Percentiles rank a stretch among this genome's conserved stretches.
These are phyloP conservation scores for Cryptotis parvus DNA, from an alignment of 2,113 vertebrate species.

Conservation along the genomic window DNA sequence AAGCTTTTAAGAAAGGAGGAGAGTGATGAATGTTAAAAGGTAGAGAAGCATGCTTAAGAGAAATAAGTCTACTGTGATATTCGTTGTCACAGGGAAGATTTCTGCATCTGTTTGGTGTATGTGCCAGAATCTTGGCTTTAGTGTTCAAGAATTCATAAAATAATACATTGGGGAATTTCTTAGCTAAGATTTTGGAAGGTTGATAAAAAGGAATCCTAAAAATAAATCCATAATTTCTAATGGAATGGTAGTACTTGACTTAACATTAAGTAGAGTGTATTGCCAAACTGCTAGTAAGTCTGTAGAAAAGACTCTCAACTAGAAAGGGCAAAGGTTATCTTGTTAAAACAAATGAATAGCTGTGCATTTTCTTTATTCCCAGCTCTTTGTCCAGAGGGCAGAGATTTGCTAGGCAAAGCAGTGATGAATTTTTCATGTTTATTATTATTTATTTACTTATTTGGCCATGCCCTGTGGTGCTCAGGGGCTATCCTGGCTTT, in stretches of 20 bases:
- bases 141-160: background rate
- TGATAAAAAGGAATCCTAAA: background rate
- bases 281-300: too few relatives aligned
- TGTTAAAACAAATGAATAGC: too few relatives aligned
- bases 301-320: too few relatives aligned
- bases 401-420: too few relatives aligned
- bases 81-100: background rate
- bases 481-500: too few relatives aligned
- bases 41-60: background rate
- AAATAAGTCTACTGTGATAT: background rate
- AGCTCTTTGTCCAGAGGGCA: too few relatives aligned
- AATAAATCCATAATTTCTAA: background rate
- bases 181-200: background rate
- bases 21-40: background rate
- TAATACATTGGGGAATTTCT: background rate
- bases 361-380: too few relatives aligned
- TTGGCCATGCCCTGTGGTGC: too few relatives aligned
- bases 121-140: background rate
- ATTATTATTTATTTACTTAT: too few relatives aligned
- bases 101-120: constrained; percentile 37
- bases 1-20: background rate
- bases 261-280: too few relatives aligned
- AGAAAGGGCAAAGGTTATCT: too few relatives aligned
- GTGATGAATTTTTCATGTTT: too few relatives aligned
- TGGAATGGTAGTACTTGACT: background rate